Evolutionary conservation across 2,797 vertebrate species (phyloP).

Genomic region (Argyrosomus regius): DNA sequence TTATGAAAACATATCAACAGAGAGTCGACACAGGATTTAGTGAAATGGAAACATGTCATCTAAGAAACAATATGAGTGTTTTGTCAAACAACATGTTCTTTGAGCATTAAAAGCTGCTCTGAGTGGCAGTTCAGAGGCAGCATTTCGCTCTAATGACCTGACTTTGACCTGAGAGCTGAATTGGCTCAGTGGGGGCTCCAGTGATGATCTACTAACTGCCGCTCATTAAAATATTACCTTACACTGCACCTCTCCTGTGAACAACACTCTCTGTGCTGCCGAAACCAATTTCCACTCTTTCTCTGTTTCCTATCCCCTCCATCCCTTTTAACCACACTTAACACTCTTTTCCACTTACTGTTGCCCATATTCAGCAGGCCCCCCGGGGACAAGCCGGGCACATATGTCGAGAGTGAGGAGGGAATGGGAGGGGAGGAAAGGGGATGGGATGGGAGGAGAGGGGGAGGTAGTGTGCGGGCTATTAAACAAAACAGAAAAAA

Average conservation of each 20-base stretch:
- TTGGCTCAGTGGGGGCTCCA: slow-evolving; percentile 22
- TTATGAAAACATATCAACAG: slow-evolving; percentile 36
- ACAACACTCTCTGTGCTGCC: slow-evolving; percentile 27
- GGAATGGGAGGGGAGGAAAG: background rate
- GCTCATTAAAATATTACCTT: slow-evolving; percentile 72
- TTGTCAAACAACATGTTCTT: slow-evolving; percentile 26
- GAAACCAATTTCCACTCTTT: slow-evolving; percentile 50
- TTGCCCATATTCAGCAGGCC: slow-evolving; percentile 56
- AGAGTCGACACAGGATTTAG: slow-evolving; percentile 18
- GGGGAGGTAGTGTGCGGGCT: slow-evolving; percentile 26
- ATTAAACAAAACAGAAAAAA: slow-evolving; percentile 52
- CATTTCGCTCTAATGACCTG: background rate
- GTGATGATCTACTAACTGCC: slow-evolving; percentile 46
- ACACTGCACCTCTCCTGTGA: slow-evolving; percentile 26
- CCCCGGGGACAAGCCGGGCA: slow-evolving; percentile 32
- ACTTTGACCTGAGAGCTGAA: slow-evolving; percentile 43
- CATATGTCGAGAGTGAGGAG: slow-evolving; percentile 29
- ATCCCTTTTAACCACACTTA: slow-evolving; percentile 76
- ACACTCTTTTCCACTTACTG: slow-evolving; percentile 75
- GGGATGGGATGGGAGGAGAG: background rate
- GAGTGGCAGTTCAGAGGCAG: slow-evolving; percentile 30
- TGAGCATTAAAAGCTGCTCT: slow-evolving; percentile 6
- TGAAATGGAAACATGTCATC: slow-evolving; percentile 48
- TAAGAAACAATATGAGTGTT: slow-evolving; percentile 17
- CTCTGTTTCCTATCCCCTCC: slow-evolving; percentile 43